A percentile compares a stretch with the other conserved stretches of the same genome.
These are phyloP conservation scores for Limnothrissa miodon DNA, from an alignment of 2,113 vertebrate species.

Conservation along the genomic window DNA sequence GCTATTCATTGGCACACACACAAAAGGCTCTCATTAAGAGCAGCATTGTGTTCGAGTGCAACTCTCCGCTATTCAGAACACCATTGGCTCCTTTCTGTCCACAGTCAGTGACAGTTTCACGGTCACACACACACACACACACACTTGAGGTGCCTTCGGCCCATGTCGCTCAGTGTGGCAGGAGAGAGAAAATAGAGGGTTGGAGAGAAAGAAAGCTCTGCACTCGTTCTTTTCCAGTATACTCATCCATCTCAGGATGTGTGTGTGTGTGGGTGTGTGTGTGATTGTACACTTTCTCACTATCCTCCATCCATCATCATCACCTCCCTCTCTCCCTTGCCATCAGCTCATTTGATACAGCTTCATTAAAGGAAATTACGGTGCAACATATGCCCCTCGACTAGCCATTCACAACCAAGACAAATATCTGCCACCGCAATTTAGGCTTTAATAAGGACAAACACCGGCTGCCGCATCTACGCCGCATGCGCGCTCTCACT, in stretches of 20 bases:
- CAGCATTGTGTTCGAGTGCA: not conserved
- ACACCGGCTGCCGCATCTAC: not conserved
- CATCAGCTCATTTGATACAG: not conserved
- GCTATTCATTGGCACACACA: not conserved
- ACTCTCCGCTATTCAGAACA: not conserved
- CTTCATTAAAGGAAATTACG: not conserved
- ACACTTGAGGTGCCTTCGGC: not conserved
- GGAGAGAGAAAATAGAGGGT: not conserved
- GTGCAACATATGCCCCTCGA: not conserved
- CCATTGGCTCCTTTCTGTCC: not conserved
- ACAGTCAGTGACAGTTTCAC: constrained; percentile 23
- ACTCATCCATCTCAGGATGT: not conserved
- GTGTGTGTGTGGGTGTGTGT: not conserved
- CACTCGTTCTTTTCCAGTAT: not conserved
- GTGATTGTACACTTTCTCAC: constrained; percentile 19
- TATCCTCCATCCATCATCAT: not conserved
- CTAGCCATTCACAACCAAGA: not conserved
- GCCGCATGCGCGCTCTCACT: not conserved
- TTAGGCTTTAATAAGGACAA: not conserved
- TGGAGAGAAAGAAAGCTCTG: not conserved
- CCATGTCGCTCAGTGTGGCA: not conserved
- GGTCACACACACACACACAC: constrained; percentile 29
- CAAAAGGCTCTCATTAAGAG: not conserved
- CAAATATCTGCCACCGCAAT: not conserved
- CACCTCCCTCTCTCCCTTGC: not conserved